phyloP scores from a whole-genome alignment of 2,888 invertebrate genomes.

The Drosophila kambysellisi region DNA sequence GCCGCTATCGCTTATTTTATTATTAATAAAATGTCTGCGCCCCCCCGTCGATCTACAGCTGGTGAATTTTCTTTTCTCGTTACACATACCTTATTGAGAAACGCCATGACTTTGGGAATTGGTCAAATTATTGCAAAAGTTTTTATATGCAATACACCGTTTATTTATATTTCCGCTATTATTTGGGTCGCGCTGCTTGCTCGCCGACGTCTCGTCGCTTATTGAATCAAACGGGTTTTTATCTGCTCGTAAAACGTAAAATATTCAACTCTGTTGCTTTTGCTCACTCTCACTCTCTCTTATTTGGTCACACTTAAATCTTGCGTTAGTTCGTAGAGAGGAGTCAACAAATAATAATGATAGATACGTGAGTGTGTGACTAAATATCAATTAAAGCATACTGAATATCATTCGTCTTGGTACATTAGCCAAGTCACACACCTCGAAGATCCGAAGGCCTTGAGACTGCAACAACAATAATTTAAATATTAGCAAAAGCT shows the following conservation, averaged over 20 bases:
- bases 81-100: constrained; percentile 72
- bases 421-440: constrained; percentile 38
- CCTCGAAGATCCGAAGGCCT: constrained; percentile 41
- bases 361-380: constrained; percentile 7
- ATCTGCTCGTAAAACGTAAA: constrained; percentile 27
- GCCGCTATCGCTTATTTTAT: constrained; percentile 17
- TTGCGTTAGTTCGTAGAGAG: constrained; percentile 16
- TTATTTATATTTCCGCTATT: constrained; percentile 17
- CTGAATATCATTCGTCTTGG: constrained; percentile 37
- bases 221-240: constrained; percentile 54
- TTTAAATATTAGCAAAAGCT: constrained; percentile 6
- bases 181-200: constrained; percentile 45
- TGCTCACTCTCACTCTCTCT: constrained; percentile 2
- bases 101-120: constrained; percentile 63
- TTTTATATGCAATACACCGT: constrained; percentile 2
- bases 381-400: constrained; percentile 7
- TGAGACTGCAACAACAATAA: not conserved
- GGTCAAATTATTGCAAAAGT: constrained; percentile 24
- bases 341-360: constrained; percentile 33
- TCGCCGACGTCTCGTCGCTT: constrained; percentile 50
- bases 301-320: constrained; percentile 8
- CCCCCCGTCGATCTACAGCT: constrained; percentile 55
- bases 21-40: constrained; percentile 49
- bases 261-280: constrained; percentile 56
- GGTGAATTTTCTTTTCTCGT: constrained; percentile 13